Evolutionary conservation across 2,888 invertebrate species (phyloP).

Genomic region (Bugulina stolonifera): DNA sequence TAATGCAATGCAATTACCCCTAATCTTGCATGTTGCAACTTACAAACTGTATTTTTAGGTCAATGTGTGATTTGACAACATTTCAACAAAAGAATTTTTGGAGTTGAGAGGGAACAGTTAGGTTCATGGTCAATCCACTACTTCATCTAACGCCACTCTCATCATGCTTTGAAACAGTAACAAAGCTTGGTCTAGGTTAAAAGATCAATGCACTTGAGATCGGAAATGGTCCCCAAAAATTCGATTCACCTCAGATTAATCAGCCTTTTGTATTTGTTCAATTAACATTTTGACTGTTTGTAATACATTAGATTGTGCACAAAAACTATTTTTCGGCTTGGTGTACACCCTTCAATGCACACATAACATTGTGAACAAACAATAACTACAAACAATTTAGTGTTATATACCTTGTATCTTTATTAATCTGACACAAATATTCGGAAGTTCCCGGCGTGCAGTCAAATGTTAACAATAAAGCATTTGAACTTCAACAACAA

Average conservation of each 20-base stretch:
- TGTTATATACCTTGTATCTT: not conserved
- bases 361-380: not conserved
- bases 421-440: constrained; percentile 21
- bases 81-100: no score
- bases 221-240: not conserved
- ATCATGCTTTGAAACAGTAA: not conserved
- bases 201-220: not conserved
- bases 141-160: not conserved
- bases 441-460: constrained; percentile 16
- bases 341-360: not conserved
- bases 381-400: not conserved
- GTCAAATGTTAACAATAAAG: not conserved
- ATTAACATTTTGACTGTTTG: not conserved
- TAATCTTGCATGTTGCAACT: no score
- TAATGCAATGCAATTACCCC: no score
- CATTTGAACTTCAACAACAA: not conserved
- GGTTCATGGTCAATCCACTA: not conserved
- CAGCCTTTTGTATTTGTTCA: not conserved
- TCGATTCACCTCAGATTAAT: not conserved
- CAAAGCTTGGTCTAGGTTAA: not conserved
- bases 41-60: no score
- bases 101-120: no score
- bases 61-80: no score
- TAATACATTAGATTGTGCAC: not conserved
- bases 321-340: not conserved